phyloP scores from a whole-genome alignment of 1,140 invertebrate species.

The Caenorhabditis elegans region WBcel235 BX284605.5:10425501-10426000 shows the following conservation, averaged over 20 bases:
- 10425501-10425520: neutral
- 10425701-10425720: neutral
- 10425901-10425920: constrained; percentile 14
- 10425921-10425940: neutral
- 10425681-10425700: neutral
- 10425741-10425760: neutral
- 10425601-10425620: neutral
- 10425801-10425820: neutral
- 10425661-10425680: neutral
- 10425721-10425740: neutral
- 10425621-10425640: constrained; percentile 5
- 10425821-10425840: neutral
- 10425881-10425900: neutral
- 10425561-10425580: neutral
- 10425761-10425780: neutral
- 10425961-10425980: neutral
- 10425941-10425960: neutral
- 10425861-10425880: neutral
- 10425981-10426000: neutral
- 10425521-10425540: neutral
- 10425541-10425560: neutral
- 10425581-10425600: neutral
- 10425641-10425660: neutral
- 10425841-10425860: neutral
- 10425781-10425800: neutral